phyloP scores from a whole-genome alignment of 2,113 vertebrate genomes.

The Corythornis vintsioides region DNA sequence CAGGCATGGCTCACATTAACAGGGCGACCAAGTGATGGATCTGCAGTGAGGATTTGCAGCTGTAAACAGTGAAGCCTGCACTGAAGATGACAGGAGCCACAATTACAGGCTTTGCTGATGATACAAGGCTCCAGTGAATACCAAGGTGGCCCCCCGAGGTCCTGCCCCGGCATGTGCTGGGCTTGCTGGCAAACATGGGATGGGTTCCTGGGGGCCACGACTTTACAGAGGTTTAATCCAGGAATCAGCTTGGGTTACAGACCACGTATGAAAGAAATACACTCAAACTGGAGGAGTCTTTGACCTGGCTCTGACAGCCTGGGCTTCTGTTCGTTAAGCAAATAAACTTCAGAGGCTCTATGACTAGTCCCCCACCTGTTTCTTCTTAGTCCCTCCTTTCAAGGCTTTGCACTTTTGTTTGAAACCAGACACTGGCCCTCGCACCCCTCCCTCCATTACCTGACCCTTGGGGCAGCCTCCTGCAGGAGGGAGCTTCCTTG shows the following conservation, averaged over 20 bases:
- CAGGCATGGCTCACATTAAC: fast-evolving
- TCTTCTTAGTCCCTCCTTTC: constrained; percentile 37
- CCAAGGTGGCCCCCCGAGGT: not conserved
- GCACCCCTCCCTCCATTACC: not conserved
- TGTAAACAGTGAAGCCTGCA: not conserved
- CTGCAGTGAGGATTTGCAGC: not conserved
- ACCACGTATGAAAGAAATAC: constrained; percentile 34
- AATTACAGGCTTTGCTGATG: constrained; percentile 27
- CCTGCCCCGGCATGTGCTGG: constrained; percentile 6
- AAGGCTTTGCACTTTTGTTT: constrained; percentile 36
- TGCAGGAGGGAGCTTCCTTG: not conserved
- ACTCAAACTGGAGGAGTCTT: constrained; percentile 34
- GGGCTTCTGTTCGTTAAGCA: constrained; percentile 37
- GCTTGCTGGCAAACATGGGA: constrained; percentile 1
- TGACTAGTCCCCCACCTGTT: constrained; percentile 26
- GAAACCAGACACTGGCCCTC: not conserved
- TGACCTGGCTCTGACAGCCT: constrained; percentile 55
- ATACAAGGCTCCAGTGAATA: not conserved
- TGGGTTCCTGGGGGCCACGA: not conserved
- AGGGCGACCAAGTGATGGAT: not conserved
- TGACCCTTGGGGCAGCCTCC: not conserved
- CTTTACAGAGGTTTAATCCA: constrained; percentile 30
- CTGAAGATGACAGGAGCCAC: not conserved
- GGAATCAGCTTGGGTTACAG: constrained; percentile 52
- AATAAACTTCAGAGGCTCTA: constrained; percentile 13